Base-by-base conservation (phyloP, 2,797 vertebrate species). In the Mallotus villosus region DNA sequence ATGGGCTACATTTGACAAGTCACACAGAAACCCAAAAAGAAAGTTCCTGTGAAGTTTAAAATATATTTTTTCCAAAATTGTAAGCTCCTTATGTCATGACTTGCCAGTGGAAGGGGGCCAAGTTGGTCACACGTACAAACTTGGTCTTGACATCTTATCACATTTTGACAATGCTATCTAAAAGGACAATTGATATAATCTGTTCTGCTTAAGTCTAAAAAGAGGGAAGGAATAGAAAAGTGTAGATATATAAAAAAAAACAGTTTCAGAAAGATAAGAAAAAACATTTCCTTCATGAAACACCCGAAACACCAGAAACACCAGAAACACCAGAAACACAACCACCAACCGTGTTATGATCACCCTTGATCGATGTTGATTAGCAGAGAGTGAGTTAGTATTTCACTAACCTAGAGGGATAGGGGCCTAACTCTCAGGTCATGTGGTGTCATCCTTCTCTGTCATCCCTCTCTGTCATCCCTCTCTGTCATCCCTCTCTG, bases 401-500 rank as follows among this genome's bases (percentile, higher is more conserved):
- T 84, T 86, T 79, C 78, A 41, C 55, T 79, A 19, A 84, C 84
- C 78, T 87, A 82, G 70, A 65, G 68, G 27, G 29, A 75, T 24
- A 67, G 22, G 69, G 80, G 75, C 66, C 77, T 90, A 89, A 92
- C 87, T 84, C 80, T 63, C 70, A 84, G 84, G 81, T 88, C 80
- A 72, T 27, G 41, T 68, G 70, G 83, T 82, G 82, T 90, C 90
- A 92, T 73, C 79, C 60, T 86, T 89, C 11, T 27, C 91, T 89
- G 71, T 76, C n/a, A 92, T 73, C 79, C 60, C 87, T 89, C 11
- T 27, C 91, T 89, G 71, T 76, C n/a, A 92, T 73, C 79, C 60
- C 87, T 89, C 11, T 27, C 91, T 89, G 71, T 76, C n/a, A 92
- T 73, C 79, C 60, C 87, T 89, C 11, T 27, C 91, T 89, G 71